Base-by-base conservation (phyloP, 1,140 invertebrate species). In the Holotrichia oblita region DNA sequence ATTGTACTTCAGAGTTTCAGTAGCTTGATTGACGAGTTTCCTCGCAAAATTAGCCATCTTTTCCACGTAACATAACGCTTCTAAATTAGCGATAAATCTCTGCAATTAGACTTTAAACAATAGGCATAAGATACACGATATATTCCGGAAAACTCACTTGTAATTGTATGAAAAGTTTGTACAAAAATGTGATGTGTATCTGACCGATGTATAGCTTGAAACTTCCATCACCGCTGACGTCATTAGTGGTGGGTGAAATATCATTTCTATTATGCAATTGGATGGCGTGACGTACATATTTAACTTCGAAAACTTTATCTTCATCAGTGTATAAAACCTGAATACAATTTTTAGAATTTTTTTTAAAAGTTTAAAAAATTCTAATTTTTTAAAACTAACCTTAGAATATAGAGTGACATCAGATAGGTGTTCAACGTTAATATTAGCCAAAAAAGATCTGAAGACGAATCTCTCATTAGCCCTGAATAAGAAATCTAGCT, bases 381-480 rank as follows among this genome's bases (percentile, higher is more conserved):
- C n/a, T n/a, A n/a, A n/a, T n/a, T n/a, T n/a, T 77, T 41, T 27
- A 72, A 42, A 72, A 17, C 40, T 6, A 88, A 94, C 94, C 87
- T 94, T 94, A 0, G 91, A 90, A 84, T 95, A 95, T 3, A 96
- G 87, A n/a, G 93, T 94, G 59, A 92, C 89, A 79, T 93, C 91
- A 40, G 91, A 91, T n/a, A n/a, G n/a, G n/a, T n/a, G n/a, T n/a
- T n/a, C n/a, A n/a, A n/a, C n/a, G n/a, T n/a, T n/a, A n/a, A 95
- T 84, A 17, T 90, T 91, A 72, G 90, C 91, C 0, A 95, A 87
- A 83, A 92, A 92, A 48, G 91, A 89, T 79, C 93, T 89, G 78
- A 96, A 89, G 34, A 94, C 92, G 87, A 94, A 93, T 81, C 93
- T 89, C 81, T 95, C 93, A 83, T 95, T 93, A n/a, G 93, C 93